Conservation (phyloP, 2,888 invertebrate genomes). For the Heteromyza rotundicornis region DNA sequence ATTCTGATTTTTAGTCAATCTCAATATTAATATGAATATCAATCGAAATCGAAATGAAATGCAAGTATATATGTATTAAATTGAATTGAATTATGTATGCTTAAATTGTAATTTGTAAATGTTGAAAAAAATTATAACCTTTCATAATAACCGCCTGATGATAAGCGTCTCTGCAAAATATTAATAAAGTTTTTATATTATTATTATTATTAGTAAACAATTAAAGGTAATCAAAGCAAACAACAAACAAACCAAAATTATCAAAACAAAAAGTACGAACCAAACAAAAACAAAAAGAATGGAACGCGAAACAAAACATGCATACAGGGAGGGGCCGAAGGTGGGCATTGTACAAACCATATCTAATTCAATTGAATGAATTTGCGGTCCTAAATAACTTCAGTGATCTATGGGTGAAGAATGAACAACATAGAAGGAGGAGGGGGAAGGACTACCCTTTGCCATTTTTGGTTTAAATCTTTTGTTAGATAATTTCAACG, state of each 20-base stretch:
- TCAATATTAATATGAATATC: not conserved
- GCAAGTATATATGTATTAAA: not conserved
- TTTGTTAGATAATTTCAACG: too few relatives aligned
- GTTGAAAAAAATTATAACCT: constrained; percentile 62
- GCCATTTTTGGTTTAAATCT: too few relatives aligned
- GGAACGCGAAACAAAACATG: too few relatives aligned
- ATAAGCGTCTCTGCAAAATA: constrained; percentile 63
- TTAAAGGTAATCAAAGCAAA: constrained; percentile 16
- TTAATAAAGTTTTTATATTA: constrained; percentile 58
- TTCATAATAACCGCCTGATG: constrained; percentile 63
- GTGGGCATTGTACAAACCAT: too few relatives aligned
- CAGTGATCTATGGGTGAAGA: too few relatives aligned
- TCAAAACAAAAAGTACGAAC: constrained; percentile 1
- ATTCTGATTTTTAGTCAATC: constrained; percentile 2
- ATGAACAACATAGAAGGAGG: too few relatives aligned
- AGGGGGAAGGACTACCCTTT: too few relatives aligned
- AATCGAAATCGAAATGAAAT: constrained; percentile 5
- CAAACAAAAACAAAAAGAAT: too few relatives aligned
- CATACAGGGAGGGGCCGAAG: too few relatives aligned
- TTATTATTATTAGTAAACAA: constrained; percentile 55
- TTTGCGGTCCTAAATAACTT: too few relatives aligned
- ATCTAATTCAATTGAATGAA: too few relatives aligned
- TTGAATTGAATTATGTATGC: not conserved
- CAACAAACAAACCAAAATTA: not conserved
- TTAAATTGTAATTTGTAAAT: constrained; percentile 22